phyloP scores from a whole-genome alignment of 2,113 vertebrate genomes.

The Cottus gobio region DNA sequence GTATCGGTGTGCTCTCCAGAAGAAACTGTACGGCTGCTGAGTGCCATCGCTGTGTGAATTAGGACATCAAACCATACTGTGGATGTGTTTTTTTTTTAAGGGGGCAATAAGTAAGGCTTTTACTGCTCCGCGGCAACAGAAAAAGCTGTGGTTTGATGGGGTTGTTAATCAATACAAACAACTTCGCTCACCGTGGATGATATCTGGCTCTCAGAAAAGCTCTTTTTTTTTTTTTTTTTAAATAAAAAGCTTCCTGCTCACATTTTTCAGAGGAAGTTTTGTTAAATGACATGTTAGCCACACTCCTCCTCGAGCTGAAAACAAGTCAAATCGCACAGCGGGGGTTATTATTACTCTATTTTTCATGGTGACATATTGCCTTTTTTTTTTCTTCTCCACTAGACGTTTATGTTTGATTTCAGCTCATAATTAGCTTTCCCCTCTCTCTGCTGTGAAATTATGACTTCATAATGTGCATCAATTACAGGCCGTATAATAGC shows the following conservation, averaged over 20 bases:
- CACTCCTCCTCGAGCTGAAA: not conserved
- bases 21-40: conserved; percentile 36
- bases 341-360: conserved; percentile 17
- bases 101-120: conserved; percentile 37
- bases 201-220: not conserved
- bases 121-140: conserved; percentile 26
- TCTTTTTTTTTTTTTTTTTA: not conserved
- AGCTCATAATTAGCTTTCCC: conserved; percentile 33
- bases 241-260: not conserved
- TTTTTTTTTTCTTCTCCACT: conserved; percentile 31
- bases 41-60: conserved; percentile 43
- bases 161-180: conserved; percentile 8
- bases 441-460: conserved; percentile 29
- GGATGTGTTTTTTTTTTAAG: conserved; percentile 6
- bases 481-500: conserved; percentile 28
- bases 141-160: conserved; percentile 8
- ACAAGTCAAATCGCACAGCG: conserved; percentile 7
- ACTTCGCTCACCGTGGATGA: not conserved
- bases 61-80: conserved; percentile 40
- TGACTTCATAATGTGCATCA: conserved; percentile 33
- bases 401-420: conserved; percentile 21
- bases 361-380: conserved; percentile 24
- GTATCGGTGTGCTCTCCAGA: conserved; percentile 28
- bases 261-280: not conserved
- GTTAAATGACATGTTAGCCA: not conserved